These are phyloP conservation scores for Silvanus unidentatus DNA, from an alignment of 2,888 invertebrate genomes.

Conservation along the genomic window DNA sequence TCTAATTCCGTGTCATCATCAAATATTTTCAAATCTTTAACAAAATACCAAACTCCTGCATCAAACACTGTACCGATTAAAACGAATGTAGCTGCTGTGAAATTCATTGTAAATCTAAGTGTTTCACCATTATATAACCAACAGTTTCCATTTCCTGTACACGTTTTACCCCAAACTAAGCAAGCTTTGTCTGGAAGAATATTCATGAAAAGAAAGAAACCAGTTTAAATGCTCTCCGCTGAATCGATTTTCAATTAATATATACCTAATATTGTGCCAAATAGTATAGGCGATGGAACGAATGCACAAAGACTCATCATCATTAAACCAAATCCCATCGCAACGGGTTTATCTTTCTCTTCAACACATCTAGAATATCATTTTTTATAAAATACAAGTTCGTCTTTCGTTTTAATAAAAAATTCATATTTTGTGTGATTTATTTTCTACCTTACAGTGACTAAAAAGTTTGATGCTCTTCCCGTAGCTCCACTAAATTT, in stretches of 20 bases:
- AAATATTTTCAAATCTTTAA: slow-evolving; percentile 63
- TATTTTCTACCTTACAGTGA: slow-evolving; percentile 50
- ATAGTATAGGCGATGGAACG: slow-evolving; percentile 71
- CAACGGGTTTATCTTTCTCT: slow-evolving; percentile 66
- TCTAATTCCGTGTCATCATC: slow-evolving; percentile 56
- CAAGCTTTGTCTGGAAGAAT: slow-evolving; percentile 55
- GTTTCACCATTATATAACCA: slow-evolving; percentile 66
- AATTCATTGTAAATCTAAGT: slow-evolving; percentile 58
- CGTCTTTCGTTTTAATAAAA: background rate
- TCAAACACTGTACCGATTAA: slow-evolving; percentile 61
- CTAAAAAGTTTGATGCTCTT: slow-evolving; percentile 57
- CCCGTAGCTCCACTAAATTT: slow-evolving; percentile 58
- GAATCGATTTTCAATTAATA: slow-evolving; percentile 2
- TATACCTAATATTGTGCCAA: slow-evolving; percentile 64
- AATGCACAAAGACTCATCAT: slow-evolving; percentile 66
- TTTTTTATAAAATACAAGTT: background rate
- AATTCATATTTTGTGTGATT: no score
- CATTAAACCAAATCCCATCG: slow-evolving; percentile 65
- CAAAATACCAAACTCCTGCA: slow-evolving; percentile 61
- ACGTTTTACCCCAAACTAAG: slow-evolving; percentile 68
- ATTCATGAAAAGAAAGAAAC: slow-evolving; percentile 2
- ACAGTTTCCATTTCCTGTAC: slow-evolving; percentile 64
- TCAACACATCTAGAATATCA: slow-evolving; percentile 56
- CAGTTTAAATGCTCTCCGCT: background rate
- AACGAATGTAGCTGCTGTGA: slow-evolving; percentile 61